Conservation (phyloP, 2,888 invertebrate species). For the Melipona beecheii region DNA sequence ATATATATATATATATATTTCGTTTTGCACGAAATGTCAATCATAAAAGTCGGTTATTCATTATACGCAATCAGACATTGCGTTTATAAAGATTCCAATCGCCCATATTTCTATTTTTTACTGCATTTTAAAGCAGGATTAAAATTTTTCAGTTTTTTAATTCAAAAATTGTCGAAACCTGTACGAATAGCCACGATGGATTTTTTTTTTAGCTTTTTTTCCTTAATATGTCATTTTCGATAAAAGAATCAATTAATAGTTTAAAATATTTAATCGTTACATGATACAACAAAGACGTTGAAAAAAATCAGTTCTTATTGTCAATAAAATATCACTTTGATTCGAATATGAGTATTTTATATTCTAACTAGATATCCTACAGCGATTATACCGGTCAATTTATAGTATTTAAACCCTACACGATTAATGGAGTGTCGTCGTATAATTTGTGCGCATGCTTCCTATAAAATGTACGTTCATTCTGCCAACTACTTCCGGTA, state of each 20-base stretch:
- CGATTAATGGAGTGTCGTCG: background rate
- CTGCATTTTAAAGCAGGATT: background rate
- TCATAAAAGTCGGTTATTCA: background rate
- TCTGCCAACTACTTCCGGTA: conserved; percentile 68
- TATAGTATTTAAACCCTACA: background rate
- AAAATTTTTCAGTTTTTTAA: background rate
- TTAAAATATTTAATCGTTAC: background rate
- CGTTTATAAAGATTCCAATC: background rate
- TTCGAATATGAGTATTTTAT: background rate
- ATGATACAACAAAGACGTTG: background rate
- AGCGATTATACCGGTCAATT: background rate
- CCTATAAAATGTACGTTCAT: background rate
- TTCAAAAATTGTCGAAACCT: background rate
- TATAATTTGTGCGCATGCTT: conserved; percentile 15
- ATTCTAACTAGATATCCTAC: background rate
- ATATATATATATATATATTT: background rate
- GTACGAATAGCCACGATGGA: background rate
- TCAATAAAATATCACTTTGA: background rate
- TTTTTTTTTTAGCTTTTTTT: background rate
- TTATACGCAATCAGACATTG: background rate
- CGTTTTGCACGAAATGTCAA: background rate
- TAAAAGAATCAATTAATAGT: background rate
- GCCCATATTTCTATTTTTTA: background rate
- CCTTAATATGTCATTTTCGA: background rate
- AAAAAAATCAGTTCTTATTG: background rate